Evolutionary conservation across 2,797 vertebrate species (phyloP).

Genomic region (Sebastiscus albofasciatus): DNA sequence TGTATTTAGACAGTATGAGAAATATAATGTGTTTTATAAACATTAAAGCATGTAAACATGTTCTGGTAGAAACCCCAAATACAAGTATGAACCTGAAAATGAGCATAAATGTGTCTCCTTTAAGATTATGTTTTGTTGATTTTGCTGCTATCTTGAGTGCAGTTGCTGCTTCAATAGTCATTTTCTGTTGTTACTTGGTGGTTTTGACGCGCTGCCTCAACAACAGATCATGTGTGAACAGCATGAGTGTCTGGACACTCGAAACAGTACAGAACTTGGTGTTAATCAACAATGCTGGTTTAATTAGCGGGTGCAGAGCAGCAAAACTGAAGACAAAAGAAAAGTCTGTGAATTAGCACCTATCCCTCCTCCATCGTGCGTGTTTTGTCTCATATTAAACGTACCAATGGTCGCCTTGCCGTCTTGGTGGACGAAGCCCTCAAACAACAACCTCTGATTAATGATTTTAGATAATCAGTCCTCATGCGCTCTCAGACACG

Average conservation of each 20-base stretch:
- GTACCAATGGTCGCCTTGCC: conserved; percentile 6
- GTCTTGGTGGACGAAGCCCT: conserved; percentile 14
- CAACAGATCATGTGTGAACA: neutral
- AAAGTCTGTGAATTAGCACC: neutral
- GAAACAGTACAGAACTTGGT: neutral
- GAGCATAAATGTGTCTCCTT: neutral
- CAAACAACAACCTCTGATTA: conserved; percentile 60
- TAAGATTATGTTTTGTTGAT: neutral
- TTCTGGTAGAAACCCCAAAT: no score
- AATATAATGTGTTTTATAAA: no score
- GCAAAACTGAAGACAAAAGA: conserved; percentile 6
- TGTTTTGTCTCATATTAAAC: conserved; percentile 19
- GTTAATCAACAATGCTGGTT: neutral
- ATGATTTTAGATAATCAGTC: conserved; percentile 63
- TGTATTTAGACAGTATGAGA: no score
- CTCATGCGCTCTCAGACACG: conserved; percentile 4
- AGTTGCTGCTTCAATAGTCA: neutral
- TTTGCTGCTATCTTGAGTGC: neutral
- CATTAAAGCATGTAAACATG: no score
- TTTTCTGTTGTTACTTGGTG: neutral
- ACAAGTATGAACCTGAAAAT: no score
- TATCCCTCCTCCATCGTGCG: neutral
- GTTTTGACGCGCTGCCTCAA: neutral
- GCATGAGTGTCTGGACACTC: neutral
- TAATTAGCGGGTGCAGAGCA: neutral